phyloP scores from a whole-genome alignment of 2,113 vertebrate species.

The Sylvietta virens region DNA sequence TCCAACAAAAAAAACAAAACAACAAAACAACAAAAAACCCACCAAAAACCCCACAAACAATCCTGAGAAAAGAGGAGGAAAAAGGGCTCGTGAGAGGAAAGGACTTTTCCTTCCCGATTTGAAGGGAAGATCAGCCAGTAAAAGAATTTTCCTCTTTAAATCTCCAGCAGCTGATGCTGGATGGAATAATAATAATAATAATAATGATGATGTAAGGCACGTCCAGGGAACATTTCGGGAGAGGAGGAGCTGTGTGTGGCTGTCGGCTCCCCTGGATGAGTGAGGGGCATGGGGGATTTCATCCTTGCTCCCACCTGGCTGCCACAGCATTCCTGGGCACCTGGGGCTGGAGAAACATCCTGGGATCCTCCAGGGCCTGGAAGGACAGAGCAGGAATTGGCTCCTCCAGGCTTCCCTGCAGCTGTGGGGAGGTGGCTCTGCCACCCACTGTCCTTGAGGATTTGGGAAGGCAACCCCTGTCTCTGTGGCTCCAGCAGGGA shows the following conservation, averaged over 20 bases:
- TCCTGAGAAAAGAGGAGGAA: neutral
- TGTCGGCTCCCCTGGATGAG: neutral
- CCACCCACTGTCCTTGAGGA: rapidly evolving
- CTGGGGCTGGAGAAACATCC: neutral
- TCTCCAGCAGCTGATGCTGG: neutral
- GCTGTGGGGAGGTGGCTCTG: neutral
- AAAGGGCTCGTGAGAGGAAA: neutral
- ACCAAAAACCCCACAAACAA: too few species aligned
- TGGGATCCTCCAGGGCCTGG: neutral
- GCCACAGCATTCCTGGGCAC: neutral
- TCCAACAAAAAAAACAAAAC: neutral
- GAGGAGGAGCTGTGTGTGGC: neutral
- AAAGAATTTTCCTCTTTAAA: neutral
- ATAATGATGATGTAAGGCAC: neutral
- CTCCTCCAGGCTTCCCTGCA: neutral
- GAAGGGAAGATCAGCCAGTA: neutral
- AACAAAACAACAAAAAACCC: too few species aligned
- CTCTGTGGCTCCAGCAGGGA: rapidly evolving
- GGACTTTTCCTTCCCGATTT: neutral
- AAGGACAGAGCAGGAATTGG: neutral
- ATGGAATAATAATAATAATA: neutral
- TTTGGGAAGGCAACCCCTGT: neutral
- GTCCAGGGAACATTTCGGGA: neutral
- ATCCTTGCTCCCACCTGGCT: neutral
- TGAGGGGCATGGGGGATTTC: neutral